A percentile compares a stretch with the other conserved stretches of the same genome.
phyloP scores from a whole-genome alignment of 2,113 vertebrate species.

The Uropsilus gracilis region DNA sequence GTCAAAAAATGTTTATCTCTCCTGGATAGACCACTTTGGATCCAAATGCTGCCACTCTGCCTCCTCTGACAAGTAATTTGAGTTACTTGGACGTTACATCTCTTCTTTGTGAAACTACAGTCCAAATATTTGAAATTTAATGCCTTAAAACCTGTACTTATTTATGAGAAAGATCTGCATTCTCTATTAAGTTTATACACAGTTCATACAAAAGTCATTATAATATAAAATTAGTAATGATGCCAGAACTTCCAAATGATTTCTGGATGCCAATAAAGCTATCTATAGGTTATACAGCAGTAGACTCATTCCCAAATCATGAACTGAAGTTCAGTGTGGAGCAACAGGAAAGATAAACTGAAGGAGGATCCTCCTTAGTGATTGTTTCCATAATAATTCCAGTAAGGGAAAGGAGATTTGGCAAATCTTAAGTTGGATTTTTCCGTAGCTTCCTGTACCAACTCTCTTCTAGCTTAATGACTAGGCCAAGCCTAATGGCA shows the following conservation, averaged over 20 bases:
- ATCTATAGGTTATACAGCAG: rapidly evolving
- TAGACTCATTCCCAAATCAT: not conserved
- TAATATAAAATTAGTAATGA: not conserved
- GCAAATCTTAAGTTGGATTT: not conserved
- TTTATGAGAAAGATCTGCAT: not conserved
- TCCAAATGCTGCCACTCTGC: not conserved
- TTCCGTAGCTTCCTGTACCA: not conserved
- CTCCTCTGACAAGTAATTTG: not conserved
- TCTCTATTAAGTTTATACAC: not conserved
- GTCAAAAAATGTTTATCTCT: not conserved
- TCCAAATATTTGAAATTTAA: not conserved
- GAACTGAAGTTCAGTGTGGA: not conserved
- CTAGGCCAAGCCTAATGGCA: not conserved
- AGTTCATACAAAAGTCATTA: not conserved
- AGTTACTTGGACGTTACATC: not conserved
- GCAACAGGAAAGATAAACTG: not conserved
- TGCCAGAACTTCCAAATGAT: not conserved
- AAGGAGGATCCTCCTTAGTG: not conserved
- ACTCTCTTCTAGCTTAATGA: not conserved
- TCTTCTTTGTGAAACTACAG: not conserved
- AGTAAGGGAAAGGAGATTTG: not conserved
- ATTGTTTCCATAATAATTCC: not conserved
- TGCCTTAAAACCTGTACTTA: not conserved
- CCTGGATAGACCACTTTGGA: not conserved
- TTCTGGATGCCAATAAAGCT: not conserved